These are phyloP conservation scores for Glaucopsyche alexis DNA, from an alignment of 2,888 invertebrate genomes.

Conservation along the genomic window DNA sequence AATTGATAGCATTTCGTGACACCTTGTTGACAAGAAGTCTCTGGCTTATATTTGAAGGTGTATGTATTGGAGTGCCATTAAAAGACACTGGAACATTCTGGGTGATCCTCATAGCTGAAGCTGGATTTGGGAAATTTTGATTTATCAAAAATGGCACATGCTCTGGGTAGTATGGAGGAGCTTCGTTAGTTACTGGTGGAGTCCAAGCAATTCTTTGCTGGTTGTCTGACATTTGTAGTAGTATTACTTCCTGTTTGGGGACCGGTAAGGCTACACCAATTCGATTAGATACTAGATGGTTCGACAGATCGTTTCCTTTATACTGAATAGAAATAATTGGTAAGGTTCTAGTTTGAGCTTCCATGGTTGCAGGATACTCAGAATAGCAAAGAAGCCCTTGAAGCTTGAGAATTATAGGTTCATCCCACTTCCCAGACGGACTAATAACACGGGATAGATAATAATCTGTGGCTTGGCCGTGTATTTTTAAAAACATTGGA, in stretches of 20 bases:
- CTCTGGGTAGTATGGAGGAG: slow-evolving; percentile 55
- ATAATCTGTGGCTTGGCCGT: slow-evolving; percentile 81
- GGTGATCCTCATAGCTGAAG: slow-evolving; percentile 66
- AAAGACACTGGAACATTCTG: slow-evolving; percentile 59
- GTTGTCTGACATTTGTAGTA: slow-evolving; percentile 53
- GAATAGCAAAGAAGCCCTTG: slow-evolving; percentile 67
- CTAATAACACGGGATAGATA: slow-evolving; percentile 80
- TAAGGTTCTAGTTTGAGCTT: slow-evolving; percentile 59
- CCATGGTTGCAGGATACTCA: slow-evolving; percentile 61
- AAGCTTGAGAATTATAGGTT: slow-evolving; percentile 61
- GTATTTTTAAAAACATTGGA: slow-evolving; percentile 70
- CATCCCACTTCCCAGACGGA: slow-evolving; percentile 77
- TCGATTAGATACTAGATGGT: slow-evolving; percentile 65
- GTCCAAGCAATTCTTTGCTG: slow-evolving; percentile 56
- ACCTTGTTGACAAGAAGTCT: slow-evolving; percentile 59
- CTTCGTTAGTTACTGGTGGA: slow-evolving; percentile 51
- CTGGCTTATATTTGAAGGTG: slow-evolving; percentile 59
- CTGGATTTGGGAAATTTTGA: slow-evolving; percentile 71
- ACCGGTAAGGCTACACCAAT: slow-evolving; percentile 69
- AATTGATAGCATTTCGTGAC: slow-evolving; percentile 59
- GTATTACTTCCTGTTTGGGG: slow-evolving; percentile 69
- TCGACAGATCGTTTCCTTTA: slow-evolving; percentile 71
- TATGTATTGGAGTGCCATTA: slow-evolving; percentile 56
- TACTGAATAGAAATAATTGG: slow-evolving; percentile 71
- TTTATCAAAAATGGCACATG: slow-evolving; percentile 69